Conservation (phyloP, 2,797 vertebrate species). For the Odontamblyopus rebecca region DNA sequence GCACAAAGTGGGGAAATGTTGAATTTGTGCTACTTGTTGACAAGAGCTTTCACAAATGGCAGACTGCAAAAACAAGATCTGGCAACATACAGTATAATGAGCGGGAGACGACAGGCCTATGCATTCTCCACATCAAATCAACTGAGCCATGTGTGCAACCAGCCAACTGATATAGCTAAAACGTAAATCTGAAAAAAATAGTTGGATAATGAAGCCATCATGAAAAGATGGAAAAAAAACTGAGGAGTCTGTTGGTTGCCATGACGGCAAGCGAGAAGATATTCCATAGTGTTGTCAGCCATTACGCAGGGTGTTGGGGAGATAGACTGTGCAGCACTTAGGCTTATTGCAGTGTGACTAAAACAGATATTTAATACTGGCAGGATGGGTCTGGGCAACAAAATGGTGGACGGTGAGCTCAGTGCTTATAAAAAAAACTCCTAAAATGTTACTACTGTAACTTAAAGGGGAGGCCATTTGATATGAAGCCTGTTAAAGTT, state of each 20-base stretch:
- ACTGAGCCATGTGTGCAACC: too few species aligned
- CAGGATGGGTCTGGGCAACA: conserved; percentile 54
- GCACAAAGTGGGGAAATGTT: too few species aligned
- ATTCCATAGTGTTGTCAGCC: conserved; percentile 65
- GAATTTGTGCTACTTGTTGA: too few species aligned
- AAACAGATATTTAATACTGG: conserved; percentile 65
- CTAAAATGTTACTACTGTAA: conserved; percentile 15
- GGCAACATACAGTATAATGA: too few species aligned
- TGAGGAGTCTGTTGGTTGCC: conserved; percentile 59
- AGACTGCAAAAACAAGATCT: too few species aligned
- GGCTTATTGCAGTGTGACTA: conserved; percentile 71
- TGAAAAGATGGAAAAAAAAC: conserved; percentile 11
- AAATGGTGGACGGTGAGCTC: conserved; percentile 59
- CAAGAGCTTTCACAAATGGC: too few species aligned
- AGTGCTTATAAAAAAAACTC: conserved; percentile 37
- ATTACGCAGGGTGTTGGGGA: conserved; percentile 62
- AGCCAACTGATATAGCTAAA: conserved; percentile 19
- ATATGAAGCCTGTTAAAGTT: background rate
- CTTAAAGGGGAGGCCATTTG: background rate
- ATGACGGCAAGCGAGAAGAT: conserved; percentile 60
- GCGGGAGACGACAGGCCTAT: too few species aligned
- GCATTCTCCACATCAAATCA: too few species aligned
- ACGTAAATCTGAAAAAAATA: conserved; percentile 58
- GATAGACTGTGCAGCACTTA: conserved; percentile 71
- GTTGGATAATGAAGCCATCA: conserved; percentile 46